Evolutionary conservation across 2,888 invertebrate genomes (phyloP).

Genomic region (Tanypteryx hageni): DNA sequence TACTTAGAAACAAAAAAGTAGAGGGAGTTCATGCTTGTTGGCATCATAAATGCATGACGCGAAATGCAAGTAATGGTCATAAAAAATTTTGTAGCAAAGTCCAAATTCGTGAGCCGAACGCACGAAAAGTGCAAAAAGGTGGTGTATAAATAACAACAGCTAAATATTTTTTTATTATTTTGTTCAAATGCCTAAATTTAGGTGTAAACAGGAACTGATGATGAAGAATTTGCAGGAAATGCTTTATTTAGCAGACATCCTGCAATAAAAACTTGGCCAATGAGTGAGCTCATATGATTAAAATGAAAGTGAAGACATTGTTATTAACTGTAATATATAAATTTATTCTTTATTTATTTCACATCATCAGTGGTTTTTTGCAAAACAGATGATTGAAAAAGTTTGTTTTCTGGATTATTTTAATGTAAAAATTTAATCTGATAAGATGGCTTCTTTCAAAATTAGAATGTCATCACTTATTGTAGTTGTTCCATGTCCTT

Average conservation of each 20-base stretch:
- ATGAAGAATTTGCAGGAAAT: conserved; percentile 79
- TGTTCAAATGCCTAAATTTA: conserved; percentile 70
- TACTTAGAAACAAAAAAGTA: no score
- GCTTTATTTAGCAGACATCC: conserved; percentile 85
- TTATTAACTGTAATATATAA: background rate
- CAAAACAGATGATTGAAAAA: conserved; percentile 84
- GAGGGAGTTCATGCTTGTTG: no score
- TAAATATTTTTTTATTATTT: no score
- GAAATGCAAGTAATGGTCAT: no score
- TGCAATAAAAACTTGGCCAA: conserved; percentile 82
- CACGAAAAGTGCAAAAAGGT: no score
- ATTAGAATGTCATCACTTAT: no score
- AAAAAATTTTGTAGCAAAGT: no score
- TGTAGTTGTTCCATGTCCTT: no score
- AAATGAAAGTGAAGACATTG: background rate
- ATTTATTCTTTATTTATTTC: conserved; percentile 18
- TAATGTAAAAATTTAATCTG: conserved; percentile 55
- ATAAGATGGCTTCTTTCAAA: no score
- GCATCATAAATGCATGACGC: no score
- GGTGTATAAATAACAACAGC: no score
- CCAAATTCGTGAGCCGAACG: no score
- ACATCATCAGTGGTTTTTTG: conserved; percentile 81
- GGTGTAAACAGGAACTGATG: conserved; percentile 78
- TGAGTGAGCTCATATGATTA: conserved; percentile 74
- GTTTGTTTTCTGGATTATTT: conserved; percentile 87